Evolutionary conservation across 2,797 vertebrate genomes (phyloP).

Genomic region (Typhlichthys subterraneus): DNA sequence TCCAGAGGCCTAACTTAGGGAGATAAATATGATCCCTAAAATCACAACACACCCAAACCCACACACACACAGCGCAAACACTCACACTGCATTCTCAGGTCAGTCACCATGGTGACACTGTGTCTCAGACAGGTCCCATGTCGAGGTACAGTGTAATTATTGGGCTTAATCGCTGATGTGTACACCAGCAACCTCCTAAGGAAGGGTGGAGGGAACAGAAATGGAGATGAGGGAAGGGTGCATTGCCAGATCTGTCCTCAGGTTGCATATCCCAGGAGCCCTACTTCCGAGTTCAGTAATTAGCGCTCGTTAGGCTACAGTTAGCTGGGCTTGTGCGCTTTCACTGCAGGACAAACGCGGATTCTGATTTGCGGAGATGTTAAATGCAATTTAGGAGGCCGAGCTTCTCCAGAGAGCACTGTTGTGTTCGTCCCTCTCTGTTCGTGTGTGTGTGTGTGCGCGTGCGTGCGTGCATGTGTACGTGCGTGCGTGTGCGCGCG

Average conservation of each 20-base stretch:
- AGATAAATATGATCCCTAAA: slow-evolving; percentile 23
- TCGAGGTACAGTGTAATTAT: slow-evolving; percentile 10
- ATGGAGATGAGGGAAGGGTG: slow-evolving; percentile 31
- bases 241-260: slow-evolving; percentile 47
- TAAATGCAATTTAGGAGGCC: slow-evolving; percentile 46
- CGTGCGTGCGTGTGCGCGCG: not conserved
- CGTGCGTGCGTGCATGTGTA: slow-evolving; percentile 10
- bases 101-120: no score
- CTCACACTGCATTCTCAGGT: no score
- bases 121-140: slow-evolving; percentile 7
- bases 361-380: slow-evolving; percentile 45
- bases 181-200: slow-evolving; percentile 41
- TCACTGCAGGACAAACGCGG: slow-evolving; percentile 11
- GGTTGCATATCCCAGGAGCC: slow-evolving; percentile 53
- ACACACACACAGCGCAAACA: not conserved
- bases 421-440: not conserved
- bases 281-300: slow-evolving; percentile 37
- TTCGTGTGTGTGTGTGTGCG: not conserved
- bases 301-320: slow-evolving; percentile 43
- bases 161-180: slow-evolving; percentile 31
- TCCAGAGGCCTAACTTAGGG: not conserved
- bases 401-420: slow-evolving; percentile 37
- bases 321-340: slow-evolving; percentile 20
- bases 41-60: not conserved
- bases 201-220: slow-evolving; percentile 35